phyloP scores from a whole-genome alignment of 2,797 vertebrate genomes.

The Champsocephalus esox region DNA sequence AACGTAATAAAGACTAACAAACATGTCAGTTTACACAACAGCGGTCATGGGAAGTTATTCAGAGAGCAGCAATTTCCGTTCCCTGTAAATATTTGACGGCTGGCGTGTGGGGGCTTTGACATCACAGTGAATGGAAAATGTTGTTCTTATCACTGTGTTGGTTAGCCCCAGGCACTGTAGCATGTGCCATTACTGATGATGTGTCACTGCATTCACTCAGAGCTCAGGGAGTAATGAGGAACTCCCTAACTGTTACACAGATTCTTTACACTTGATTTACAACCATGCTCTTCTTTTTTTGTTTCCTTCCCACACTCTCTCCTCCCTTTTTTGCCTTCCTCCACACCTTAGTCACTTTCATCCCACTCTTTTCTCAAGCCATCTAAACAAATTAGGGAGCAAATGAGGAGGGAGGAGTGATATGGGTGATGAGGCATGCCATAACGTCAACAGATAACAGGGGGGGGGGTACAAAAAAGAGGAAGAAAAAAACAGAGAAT shows the following conservation, averaged over 20 bases:
- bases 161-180: slow-evolving; percentile 58
- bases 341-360: slow-evolving; percentile 38
- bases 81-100: slow-evolving; percentile 62
- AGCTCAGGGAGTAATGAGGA: slow-evolving; percentile 61
- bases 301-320: slow-evolving; percentile 11
- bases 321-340: slow-evolving; percentile 9
- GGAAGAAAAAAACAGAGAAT: slow-evolving; percentile 21
- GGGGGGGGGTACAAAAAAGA: background rate
- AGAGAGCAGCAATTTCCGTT: slow-evolving; percentile 60
- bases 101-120: slow-evolving; percentile 48
- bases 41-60: slow-evolving; percentile 66
- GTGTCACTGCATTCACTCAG: slow-evolving; percentile 61
- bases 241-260: slow-evolving; percentile 67
- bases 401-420: slow-evolving; percentile 75
- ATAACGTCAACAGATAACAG: slow-evolving; percentile 69
- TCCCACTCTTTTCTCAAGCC: slow-evolving; percentile 31
- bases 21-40: slow-evolving; percentile 53
- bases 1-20: slow-evolving; percentile 53
- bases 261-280: slow-evolving; percentile 65
- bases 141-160: slow-evolving; percentile 69
- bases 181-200: slow-evolving; percentile 65
- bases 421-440: slow-evolving; percentile 70
- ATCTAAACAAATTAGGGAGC: slow-evolving; percentile 75
- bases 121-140: slow-evolving; percentile 71
- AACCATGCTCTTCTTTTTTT: slow-evolving; percentile 23